Conservation (phyloP, 2,888 invertebrate species). For the Ophion obscuratus region DNA sequence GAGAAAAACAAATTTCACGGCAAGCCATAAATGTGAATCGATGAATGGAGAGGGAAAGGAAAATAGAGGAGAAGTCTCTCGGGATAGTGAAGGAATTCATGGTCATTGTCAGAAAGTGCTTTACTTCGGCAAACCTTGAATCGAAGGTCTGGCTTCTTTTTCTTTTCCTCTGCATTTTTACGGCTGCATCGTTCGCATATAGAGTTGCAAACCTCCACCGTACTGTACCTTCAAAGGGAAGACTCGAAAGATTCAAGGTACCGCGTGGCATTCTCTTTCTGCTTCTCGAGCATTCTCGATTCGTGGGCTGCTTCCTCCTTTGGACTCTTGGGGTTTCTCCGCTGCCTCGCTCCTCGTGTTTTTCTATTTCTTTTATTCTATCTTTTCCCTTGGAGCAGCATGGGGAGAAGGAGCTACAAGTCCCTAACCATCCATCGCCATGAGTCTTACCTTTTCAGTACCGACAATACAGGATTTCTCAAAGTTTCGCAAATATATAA, state of each 20-base stretch:
- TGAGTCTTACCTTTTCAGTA: conserved; percentile 10
- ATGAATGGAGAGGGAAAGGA: background rate
- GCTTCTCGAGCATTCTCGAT: conserved; percentile 47
- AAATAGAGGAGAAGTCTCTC: conserved; percentile 5
- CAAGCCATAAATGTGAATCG: background rate
- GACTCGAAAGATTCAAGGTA: conserved; percentile 55
- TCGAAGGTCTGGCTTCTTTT: conserved; percentile 57
- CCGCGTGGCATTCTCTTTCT: conserved; percentile 50
- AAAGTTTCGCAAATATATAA: conserved; percentile 4
- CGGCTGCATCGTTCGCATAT: conserved; percentile 52
- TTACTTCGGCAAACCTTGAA: conserved; percentile 55
- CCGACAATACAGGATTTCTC: conserved; percentile 38
- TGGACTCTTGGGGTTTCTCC: conserved; percentile 37
- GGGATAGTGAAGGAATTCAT: conserved; percentile 54
- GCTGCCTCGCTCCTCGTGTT: conserved; percentile 65
- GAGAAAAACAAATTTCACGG: background rate
- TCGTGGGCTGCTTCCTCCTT: conserved; percentile 43
- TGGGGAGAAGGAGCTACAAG: conserved; percentile 10
- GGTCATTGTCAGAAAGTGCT: conserved; percentile 57
- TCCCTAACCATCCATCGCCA: conserved; percentile 32
- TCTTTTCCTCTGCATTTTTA: conserved; percentile 47
- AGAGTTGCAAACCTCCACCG: conserved; percentile 37
- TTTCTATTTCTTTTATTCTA: conserved; percentile 21
- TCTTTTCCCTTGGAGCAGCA: conserved; percentile 11
- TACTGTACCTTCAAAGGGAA: conserved; percentile 38